Percentiles rank a stretch among this genome's conserved stretches.
Evolutionary conservation across 2,797 vertebrate genomes (phyloP).

Genomic region (Ptychadena robeensis): DNA sequence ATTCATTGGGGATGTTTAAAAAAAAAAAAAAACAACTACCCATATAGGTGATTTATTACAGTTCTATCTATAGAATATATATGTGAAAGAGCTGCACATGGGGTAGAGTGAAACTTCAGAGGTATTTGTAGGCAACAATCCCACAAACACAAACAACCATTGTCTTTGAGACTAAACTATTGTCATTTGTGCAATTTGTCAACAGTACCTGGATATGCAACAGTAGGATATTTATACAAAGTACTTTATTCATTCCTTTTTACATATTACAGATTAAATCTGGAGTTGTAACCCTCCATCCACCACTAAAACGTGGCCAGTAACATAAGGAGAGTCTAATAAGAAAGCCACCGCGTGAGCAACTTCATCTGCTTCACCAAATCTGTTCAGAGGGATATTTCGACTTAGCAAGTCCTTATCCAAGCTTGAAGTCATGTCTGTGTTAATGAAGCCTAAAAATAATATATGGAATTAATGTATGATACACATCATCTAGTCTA

Average conservation of each 20-base stretch:
- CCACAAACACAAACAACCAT: neutral
- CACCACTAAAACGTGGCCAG: conserved; percentile 87
- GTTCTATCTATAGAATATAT: too few relatives aligned
- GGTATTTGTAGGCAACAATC: neutral
- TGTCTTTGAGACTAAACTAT: neutral
- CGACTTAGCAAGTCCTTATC: conserved; percentile 75
- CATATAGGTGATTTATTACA: too few relatives aligned
- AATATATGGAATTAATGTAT: neutral
- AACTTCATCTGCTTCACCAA: conserved; percentile 85
- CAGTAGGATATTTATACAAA: neutral
- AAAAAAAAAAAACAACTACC: too few relatives aligned
- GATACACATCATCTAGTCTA: too few relatives aligned
- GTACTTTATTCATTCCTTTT: neutral
- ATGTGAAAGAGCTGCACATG: too few relatives aligned
- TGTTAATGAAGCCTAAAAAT: conserved; percentile 85
- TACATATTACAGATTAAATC: conserved; percentile 68
- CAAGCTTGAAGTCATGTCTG: conserved; percentile 89
- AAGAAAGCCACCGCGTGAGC: conserved; percentile 87
- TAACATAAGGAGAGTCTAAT: conserved; percentile 85
- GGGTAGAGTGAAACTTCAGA: neutral
- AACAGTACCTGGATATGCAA: neutral
- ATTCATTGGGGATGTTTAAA: too few relatives aligned
- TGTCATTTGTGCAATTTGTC: too few relatives aligned
- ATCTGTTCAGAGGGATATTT: conserved; percentile 83
- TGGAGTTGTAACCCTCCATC: conserved; percentile 89